These are phyloP conservation scores for Eutrigla gurnardus DNA, from an alignment of 2,797 vertebrate genomes.

Conservation along the genomic window DNA sequence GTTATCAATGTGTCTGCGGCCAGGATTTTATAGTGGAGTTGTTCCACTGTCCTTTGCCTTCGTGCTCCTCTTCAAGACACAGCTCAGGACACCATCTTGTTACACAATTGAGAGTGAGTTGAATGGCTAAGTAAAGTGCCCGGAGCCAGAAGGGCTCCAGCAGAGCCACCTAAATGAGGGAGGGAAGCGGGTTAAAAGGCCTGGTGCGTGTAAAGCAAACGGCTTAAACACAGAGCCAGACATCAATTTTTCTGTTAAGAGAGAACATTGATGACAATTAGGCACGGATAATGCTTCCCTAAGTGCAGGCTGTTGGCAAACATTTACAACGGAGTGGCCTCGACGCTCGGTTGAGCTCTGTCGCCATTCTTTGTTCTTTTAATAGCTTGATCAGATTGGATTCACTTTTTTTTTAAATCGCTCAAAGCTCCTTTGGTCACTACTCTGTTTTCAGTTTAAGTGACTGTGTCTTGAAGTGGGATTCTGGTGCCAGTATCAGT, in stretches of 20 bases:
- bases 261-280: conserved; percentile 60
- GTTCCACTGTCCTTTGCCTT: conserved; percentile 22
- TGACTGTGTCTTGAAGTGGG: conserved; percentile 35
- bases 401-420: conserved; percentile 75
- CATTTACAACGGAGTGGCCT: conserved; percentile 54
- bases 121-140: conserved; percentile 53
- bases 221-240: conserved; percentile 50
- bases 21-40: background rate
- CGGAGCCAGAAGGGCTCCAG: conserved; percentile 48
- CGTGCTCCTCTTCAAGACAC: conserved; percentile 35
- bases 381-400: conserved; percentile 79
- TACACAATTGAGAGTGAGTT: conserved; percentile 49
- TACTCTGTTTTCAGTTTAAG: conserved; percentile 55
- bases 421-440: conserved; percentile 64
- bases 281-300: conserved; percentile 41
- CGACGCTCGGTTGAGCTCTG: conserved; percentile 43
- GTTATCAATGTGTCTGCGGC: background rate
- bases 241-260: conserved; percentile 41
- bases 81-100: conserved; percentile 69
- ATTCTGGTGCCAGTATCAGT: conserved; percentile 18
- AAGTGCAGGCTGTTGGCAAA: conserved; percentile 61
- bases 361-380: conserved; percentile 72
- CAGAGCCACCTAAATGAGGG: conserved; percentile 51
- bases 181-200: conserved; percentile 41
- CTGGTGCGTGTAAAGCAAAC: conserved; percentile 38